Percentiles rank a stretch among this genome's conserved stretches.
These are phyloP conservation scores for Callaeas wilsoni DNA, from an alignment of 2,113 vertebrate genomes.

Conservation along the genomic window DNA sequence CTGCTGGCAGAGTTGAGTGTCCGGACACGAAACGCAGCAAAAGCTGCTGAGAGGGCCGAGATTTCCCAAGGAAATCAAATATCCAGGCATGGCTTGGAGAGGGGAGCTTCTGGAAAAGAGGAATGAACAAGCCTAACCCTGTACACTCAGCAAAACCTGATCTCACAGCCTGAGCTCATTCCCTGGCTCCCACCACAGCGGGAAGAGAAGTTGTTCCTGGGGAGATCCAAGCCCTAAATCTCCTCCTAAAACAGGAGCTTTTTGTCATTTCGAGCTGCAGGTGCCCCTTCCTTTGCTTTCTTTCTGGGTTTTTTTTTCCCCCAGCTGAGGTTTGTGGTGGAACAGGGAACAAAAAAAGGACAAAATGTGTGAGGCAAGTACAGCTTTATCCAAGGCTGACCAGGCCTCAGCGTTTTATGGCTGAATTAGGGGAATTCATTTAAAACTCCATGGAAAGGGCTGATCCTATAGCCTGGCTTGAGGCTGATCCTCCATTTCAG, in stretches of 20 bases:
- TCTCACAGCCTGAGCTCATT: constrained; percentile 51
- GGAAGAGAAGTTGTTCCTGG: neutral
- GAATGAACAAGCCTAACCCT: neutral
- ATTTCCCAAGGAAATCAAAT: constrained; percentile 6
- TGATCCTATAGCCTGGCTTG: neutral
- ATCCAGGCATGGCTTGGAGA: neutral
- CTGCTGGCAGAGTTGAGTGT: neutral
- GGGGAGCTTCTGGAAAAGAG: constrained; percentile 5
- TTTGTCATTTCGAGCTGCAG: neutral
- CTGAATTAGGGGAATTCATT: neutral
- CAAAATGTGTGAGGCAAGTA: neutral
- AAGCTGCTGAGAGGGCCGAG: neutral
- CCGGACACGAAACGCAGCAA: neutral
- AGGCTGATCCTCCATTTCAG: neutral
- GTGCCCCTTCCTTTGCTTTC: neutral
- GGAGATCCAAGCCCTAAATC: neutral
- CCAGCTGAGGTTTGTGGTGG: neutral
- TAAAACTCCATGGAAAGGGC: neutral
- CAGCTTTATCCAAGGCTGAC: neutral
- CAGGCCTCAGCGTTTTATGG: neutral
- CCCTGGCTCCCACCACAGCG: neutral
- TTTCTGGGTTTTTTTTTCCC: neutral
- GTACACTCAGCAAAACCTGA: constrained; percentile 51
- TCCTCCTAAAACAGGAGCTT: neutral
- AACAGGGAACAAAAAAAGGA: neutral